phyloP scores from a whole-genome alignment of 2,113 vertebrate genomes.

The Crotalus viridis region DNA sequence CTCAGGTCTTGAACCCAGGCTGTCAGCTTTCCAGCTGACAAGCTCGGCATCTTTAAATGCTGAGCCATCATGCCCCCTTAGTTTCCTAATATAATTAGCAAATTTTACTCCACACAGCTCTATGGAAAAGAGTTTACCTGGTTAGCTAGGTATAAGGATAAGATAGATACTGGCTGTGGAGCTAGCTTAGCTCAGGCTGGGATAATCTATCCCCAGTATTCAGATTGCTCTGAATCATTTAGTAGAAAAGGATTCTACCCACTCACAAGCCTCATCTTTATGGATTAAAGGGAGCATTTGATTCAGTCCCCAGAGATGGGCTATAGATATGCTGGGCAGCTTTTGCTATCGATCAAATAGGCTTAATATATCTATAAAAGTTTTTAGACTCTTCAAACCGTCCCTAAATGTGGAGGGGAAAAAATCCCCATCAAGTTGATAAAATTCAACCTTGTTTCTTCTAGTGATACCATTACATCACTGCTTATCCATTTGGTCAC shows the following conservation, averaged over 20 bases:
- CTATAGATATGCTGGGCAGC: not conserved
- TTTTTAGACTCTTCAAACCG: not conserved
- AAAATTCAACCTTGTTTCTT: not conserved
- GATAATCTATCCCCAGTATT: not conserved
- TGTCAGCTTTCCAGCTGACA: no score
- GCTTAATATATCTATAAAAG: not conserved
- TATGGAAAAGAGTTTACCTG: not conserved
- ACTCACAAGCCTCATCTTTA: not conserved
- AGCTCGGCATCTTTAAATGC: not conserved
- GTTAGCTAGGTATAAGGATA: not conserved
- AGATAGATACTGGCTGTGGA: not conserved
- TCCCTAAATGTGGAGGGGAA: not conserved
- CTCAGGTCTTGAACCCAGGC: not conserved
- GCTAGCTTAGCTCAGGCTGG: not conserved
- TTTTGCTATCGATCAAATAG: not conserved
- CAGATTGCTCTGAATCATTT: not conserved
- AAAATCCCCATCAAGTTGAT: not conserved
- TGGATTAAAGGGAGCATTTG: not conserved
- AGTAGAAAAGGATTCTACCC: not conserved
- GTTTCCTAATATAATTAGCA: not conserved
- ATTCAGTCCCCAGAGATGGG: not conserved
- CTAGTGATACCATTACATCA: not conserved
- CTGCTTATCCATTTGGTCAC: not conserved
- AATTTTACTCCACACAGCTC: not conserved
- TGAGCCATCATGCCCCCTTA: not conserved